These are phyloP conservation scores for Ceratina japonica DNA, from an alignment of 1,140 invertebrate species.

Conservation along the genomic window DNA sequence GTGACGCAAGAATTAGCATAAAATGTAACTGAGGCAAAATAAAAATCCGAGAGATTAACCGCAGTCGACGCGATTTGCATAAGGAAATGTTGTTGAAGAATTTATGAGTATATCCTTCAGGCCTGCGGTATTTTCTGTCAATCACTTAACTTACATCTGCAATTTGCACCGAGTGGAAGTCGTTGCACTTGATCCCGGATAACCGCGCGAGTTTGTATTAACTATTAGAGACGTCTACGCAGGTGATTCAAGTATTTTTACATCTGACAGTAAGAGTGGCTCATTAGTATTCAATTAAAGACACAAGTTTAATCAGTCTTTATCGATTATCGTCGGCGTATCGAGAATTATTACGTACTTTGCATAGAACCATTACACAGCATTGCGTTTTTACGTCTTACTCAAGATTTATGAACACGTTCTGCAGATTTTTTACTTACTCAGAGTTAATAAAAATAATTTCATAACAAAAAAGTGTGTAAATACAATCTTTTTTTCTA, in stretches of 20 bases:
- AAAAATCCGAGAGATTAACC: constrained; percentile 3
- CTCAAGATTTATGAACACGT: too few relatives aligned
- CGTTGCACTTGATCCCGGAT: constrained; percentile 9
- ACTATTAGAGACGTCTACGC: not conserved
- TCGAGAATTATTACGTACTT: not conserved
- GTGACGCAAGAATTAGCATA: not conserved
- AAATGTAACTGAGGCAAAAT: not conserved
- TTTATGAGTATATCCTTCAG: not conserved
- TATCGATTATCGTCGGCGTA: not conserved
- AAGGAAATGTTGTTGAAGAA: not conserved
- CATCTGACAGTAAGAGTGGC: not conserved
- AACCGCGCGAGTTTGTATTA: not conserved
- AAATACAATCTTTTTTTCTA: too few relatives aligned
- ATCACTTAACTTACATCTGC: not conserved
- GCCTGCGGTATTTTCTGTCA: constrained; percentile 3
- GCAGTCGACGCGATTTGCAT: not conserved
- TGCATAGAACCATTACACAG: not conserved
- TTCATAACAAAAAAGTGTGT: too few relatives aligned
- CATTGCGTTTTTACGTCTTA: too few relatives aligned
- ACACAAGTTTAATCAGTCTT: not conserved
- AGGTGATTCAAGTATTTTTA: not conserved
- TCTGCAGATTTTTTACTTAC: too few relatives aligned
- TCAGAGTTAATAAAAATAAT: too few relatives aligned
- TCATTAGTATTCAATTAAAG: constrained; percentile 11
- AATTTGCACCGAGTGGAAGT: constrained; percentile 5